phyloP scores from a whole-genome alignment of 2,113 vertebrate genomes.

The Colaptes auratus region DNA sequence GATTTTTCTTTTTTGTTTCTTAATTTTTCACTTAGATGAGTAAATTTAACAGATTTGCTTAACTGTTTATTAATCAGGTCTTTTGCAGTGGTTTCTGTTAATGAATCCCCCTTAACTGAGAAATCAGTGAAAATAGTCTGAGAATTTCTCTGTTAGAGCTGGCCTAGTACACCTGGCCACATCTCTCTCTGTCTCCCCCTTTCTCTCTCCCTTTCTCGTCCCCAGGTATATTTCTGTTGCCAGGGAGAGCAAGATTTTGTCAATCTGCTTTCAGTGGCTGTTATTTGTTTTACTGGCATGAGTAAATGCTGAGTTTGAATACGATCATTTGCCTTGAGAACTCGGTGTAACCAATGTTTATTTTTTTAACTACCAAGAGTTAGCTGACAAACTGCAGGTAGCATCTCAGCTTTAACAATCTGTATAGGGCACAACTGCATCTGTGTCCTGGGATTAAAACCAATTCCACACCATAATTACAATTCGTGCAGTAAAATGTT shows the following conservation, averaged over 20 bases:
- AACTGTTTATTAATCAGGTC: neutral
- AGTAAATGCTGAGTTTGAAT: constrained; percentile 1
- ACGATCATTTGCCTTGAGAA: neutral
- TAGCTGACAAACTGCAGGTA: neutral
- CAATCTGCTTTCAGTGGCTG: neutral
- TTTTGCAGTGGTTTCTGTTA: neutral
- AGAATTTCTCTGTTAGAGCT: neutral
- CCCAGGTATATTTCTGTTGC: neutral
- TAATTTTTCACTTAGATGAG: neutral
- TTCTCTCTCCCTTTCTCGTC: neutral
- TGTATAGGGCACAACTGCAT: neutral
- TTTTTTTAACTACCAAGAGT: neutral
- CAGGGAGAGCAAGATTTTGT: neutral
- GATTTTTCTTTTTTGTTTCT: neutral
- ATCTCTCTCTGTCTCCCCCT: fast-evolving
- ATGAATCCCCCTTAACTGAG: neutral
- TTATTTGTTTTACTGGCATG: neutral
- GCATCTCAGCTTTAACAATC: neutral
- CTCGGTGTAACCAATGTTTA: neutral
- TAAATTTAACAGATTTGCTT: neutral
- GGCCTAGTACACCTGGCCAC: neutral
- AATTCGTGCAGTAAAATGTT: neutral
- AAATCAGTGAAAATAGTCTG: neutral
- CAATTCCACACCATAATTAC: neutral
- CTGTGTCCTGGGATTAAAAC: neutral